Evolutionary conservation across 1,140 invertebrate species (phyloP), one percentile per base, ranked within the genome.

Genomic region (Drosophila nigrodunni): DNA sequence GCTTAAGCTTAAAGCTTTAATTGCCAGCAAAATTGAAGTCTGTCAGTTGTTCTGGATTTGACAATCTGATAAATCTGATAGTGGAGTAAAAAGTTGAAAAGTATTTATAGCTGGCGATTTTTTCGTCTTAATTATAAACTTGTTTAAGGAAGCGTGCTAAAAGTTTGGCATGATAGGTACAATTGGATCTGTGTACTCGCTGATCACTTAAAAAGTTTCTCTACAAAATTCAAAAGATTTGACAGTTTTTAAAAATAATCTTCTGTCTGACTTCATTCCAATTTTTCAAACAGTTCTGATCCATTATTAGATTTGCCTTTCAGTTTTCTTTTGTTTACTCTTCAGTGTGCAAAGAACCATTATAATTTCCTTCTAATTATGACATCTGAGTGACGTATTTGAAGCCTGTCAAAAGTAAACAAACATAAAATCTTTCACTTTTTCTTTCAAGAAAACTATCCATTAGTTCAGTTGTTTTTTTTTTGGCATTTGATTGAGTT

Each of bases 301-400:
- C 8, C 9, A 30, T 50, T 50, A 30, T 41, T 10, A 1, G 47
- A 58, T 66, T 52, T 59, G 11, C 30, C 65, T 61, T 74, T 74
- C 34, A 2, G 54, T 43, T 74, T 69, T 69, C 25, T 3, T 46
- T 69, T 61, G 34, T 61, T 74, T 54, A 61, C 37, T n/a, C 39
- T 60, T 60, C 55, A 61, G 57, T n/a, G 11, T 4, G 9, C 9
- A 37, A 61, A 70, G 66, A 74, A 74, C 67, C 39, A 54, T 52
- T 68, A 25, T 6, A 43, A 13, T 21, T 55, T 49, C 44, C 55
- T 46, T 37, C 37, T 37, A 69, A 62, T 69, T 74, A 69, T 74
- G 72, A 74, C 72, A 74, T 55, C 30, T 74, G 66, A 69, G 58
- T 62, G 72, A 72, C 61, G 59, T 43, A 46, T 69, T 30, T 50